Percentiles rank a stretch among this genome's conserved stretches.
Evolutionary conservation across 2,797 vertebrate genomes (phyloP).

Genomic region (Etheostoma perlongum): DNA sequence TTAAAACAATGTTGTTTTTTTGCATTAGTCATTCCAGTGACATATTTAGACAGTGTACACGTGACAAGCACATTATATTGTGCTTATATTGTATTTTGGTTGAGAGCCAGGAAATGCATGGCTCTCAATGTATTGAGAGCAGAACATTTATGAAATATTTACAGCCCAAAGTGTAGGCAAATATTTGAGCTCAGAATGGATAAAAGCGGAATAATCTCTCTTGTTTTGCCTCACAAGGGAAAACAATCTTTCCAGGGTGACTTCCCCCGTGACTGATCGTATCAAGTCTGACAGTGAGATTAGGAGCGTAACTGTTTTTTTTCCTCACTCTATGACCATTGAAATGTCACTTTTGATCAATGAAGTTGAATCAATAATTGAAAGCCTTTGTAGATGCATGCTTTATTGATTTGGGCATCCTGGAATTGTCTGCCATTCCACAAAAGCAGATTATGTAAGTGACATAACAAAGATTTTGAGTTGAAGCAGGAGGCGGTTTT

Average conservation of each 20-base stretch:
- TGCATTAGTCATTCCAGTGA: background rate
- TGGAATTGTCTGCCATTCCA: constrained; percentile 17
- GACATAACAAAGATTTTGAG: constrained; percentile 58
- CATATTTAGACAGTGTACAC: background rate
- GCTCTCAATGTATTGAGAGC: constrained; percentile 5
- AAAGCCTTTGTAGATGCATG: constrained; percentile 15
- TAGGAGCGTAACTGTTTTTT: constrained; percentile 43
- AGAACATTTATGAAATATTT: constrained; percentile 33
- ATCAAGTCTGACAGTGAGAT: constrained; percentile 46
- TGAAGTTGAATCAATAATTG: constrained; percentile 34
- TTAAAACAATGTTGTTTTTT: background rate
- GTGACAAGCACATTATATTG: background rate
- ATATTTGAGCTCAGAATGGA: constrained; percentile 6
- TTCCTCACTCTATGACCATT: background rate
- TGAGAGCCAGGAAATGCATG: background rate
- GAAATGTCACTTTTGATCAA: constrained; percentile 29
- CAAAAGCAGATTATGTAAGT: constrained; percentile 48
- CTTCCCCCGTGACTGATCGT: constrained; percentile 48
- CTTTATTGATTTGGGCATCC: constrained; percentile 6
- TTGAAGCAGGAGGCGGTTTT: constrained; percentile 50
- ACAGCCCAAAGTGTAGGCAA: constrained; percentile 33
- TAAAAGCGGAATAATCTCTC: constrained; percentile 31
- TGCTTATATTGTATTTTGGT: background rate
- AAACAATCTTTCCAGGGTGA: constrained; percentile 55
- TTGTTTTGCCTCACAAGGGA: constrained; percentile 47